Percentiles rank a stretch among this genome's conserved stretches.
Conservation (phyloP, 2,113 vertebrate species). For the human (Homo sapiens) region DNA sequence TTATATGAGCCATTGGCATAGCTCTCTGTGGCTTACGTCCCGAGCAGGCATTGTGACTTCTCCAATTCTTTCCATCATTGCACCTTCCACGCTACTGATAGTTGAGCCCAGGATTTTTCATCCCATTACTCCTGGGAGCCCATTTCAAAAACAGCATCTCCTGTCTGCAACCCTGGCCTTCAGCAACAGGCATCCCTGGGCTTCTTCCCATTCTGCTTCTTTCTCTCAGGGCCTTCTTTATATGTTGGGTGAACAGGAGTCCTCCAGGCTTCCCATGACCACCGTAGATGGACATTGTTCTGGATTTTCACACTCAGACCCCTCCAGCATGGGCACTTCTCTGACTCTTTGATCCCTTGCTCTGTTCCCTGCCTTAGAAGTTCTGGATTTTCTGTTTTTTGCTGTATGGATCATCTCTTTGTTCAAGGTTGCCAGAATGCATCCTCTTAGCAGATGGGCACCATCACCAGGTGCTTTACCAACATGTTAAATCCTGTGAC, state of each 20-base stretch:
- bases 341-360: neutral
- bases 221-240: neutral
- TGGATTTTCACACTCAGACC: accelerated
- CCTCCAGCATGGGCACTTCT: accelerated
- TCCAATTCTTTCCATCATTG: neutral
- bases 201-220: neutral
- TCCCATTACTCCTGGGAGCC: neutral
- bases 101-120: neutral
- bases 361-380: neutral
- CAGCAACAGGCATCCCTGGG: neutral
- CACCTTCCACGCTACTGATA: neutral
- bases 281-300: accelerated
- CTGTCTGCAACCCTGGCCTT: neutral
- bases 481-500: too few species aligned
- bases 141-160: neutral
- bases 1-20: neutral
- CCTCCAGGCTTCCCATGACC: neutral
- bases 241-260: neutral
- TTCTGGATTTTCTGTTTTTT: neutral
- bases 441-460: neutral
- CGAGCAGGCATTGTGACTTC: neutral
- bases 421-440: neutral
- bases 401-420: accelerated
- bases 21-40: neutral
- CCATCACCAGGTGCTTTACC: accelerated